Conservation (phyloP, 2,113 vertebrate species). For the Vulpes lagopus region DNA sequence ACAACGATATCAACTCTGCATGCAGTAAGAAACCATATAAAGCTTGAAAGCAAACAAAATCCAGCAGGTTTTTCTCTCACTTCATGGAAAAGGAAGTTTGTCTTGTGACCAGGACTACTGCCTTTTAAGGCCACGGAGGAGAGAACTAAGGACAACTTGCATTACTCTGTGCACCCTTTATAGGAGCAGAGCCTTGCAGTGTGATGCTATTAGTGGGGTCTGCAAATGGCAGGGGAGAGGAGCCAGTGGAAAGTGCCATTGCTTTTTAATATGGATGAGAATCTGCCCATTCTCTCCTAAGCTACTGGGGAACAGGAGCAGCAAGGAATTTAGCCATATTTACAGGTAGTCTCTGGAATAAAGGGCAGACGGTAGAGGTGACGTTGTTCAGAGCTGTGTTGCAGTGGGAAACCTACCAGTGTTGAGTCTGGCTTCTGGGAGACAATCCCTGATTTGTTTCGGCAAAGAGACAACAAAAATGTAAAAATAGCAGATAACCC, state of each 20-base stretch:
- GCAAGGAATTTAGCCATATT: neutral
- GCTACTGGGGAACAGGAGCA: conserved; percentile 39
- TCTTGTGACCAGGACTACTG: conserved; percentile 60
- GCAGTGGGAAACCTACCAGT: neutral
- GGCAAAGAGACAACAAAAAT: conserved; percentile 26
- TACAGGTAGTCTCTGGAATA: conserved; percentile 18
- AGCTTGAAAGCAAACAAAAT: neutral
- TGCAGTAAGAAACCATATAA: neutral
- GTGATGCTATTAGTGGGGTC: conserved; percentile 28
- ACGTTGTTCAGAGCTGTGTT: neutral
- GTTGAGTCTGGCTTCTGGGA: neutral
- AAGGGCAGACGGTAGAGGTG: neutral
- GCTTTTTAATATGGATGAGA: conserved; percentile 74
- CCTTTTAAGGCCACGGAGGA: conserved; percentile 34
- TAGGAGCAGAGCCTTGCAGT: neutral
- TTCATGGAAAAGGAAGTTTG: conserved; percentile 52
- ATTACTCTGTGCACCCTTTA: neutral
- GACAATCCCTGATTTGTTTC: neutral
- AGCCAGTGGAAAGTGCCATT: neutral
- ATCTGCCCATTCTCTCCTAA: conserved; percentile 67
- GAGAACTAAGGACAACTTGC: neutral
- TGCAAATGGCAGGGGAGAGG: conserved; percentile 42
- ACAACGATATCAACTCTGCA: neutral
- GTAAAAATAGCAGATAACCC: conserved; percentile 65
- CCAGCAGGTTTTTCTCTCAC: conserved; percentile 37